These are phyloP conservation scores for Argynnis bischoffii DNA, from an alignment of 2,888 invertebrate genomes.

Conservation along the genomic window DNA sequence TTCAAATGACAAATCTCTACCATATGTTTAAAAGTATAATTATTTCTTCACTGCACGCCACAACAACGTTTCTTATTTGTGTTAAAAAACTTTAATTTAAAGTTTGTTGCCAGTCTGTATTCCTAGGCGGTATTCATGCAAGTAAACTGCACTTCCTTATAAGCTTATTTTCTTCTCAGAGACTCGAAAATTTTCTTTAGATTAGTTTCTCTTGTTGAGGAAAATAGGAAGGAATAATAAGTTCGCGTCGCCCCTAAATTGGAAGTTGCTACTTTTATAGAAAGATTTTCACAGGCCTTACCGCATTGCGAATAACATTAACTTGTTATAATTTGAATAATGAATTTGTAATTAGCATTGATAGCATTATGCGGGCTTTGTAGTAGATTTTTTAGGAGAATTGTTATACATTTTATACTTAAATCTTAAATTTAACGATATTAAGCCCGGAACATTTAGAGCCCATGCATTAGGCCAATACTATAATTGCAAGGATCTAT, in stretches of 20 bases:
- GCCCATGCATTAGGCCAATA: no score
- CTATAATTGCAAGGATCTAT: no score
- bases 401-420: no score
- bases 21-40: constrained; percentile 31
- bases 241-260: constrained; percentile 72
- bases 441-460: neutral
- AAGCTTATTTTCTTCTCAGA: constrained; percentile 77
- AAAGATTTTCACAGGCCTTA: constrained; percentile 49
- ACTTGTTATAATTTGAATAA: constrained; percentile 31
- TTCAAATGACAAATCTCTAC: neutral
- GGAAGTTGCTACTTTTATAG: constrained; percentile 66
- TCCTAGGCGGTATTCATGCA: constrained; percentile 71
- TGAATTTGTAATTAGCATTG: neutral
- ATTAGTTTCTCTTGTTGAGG: constrained; percentile 81
- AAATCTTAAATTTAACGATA: neutral
- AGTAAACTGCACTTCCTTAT: constrained; percentile 78
- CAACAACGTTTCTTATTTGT: constrained; percentile 61
- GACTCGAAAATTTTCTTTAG: constrained; percentile 81
- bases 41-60: constrained; percentile 25
- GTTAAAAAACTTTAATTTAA: constrained; percentile 75
- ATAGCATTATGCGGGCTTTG: neutral
- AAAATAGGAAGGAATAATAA: constrained; percentile 78
- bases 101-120: constrained; percentile 66
- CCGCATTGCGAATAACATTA: constrained; percentile 43
- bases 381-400: no score